Base-by-base conservation (phyloP, 2,888 invertebrate species). In the Monoplex corrugatus region DNA sequence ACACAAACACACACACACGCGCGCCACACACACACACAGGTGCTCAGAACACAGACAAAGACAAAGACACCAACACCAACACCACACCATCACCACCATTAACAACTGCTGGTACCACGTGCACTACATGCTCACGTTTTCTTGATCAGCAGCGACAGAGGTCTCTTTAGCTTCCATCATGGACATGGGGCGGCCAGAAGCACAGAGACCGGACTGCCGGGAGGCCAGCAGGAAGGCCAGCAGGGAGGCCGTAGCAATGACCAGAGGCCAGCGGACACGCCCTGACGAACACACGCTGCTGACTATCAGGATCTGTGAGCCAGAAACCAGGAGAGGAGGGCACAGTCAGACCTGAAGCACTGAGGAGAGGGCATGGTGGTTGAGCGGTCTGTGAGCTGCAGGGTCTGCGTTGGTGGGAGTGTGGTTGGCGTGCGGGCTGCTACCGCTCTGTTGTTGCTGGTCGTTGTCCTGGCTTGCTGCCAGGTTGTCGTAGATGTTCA, bases 401-500 rank as follows among this genome's bases (percentile, higher is more conserved):
- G n/a, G n/a, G n/a, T 8, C 16, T 50, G 35, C 63, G 32, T 35
- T 32, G 72, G 10, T 2, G 32, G 72, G 28, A 72, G 35, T 38
- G 16, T 40, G 8, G 78, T 40, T 23, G 40, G 40, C 5, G 78
- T 2, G 28, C n/a, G 78, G 23, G n/a, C 23, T 38, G 40, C 23
- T 38, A 40, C 40, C 23, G 2, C 50, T 8, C 10, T 50, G 50
- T 8, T 50, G 50, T 50, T 50, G 50, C 8, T 8, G 50, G 50
- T 50, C 10, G 16, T 8, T 8, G 50, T 50, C 16, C 10, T 50
- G 50, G 32, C 83, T 75, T 88, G 93, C 92, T 28, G 93, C 93
- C 83, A 93, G 93, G 87, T 92, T 92, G 91, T 95, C 95, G 91
- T 94, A 94, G 35, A 95, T 93, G 78, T 93, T 93, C 35, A 95